Evolutionary conservation across 2,797 vertebrate species (phyloP).

Genomic region (Melanotaenia boesemani): DNA sequence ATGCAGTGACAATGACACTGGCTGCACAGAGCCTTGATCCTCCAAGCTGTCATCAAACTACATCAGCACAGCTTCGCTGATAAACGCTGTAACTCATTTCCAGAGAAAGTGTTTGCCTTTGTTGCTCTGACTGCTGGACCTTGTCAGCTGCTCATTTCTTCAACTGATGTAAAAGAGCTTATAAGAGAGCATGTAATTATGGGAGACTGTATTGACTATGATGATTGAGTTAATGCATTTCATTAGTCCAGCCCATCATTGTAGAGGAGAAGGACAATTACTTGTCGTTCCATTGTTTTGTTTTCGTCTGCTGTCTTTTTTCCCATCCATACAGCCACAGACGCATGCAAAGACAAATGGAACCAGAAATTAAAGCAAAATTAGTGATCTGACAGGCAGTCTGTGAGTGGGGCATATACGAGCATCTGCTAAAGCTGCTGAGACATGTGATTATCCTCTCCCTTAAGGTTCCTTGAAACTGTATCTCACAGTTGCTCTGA

Average conservation of each 20-base stretch:
- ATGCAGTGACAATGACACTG: conserved; percentile 37
- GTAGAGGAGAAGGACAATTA: conserved; percentile 35
- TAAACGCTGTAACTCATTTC: conserved; percentile 41
- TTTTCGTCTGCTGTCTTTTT: conserved; percentile 22
- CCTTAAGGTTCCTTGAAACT: conserved; percentile 48
- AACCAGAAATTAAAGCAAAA: conserved; percentile 58
- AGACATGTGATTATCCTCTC: conserved; percentile 68
- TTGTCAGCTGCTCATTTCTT: conserved; percentile 39
- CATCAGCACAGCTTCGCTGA: conserved; percentile 33
- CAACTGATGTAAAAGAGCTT: conserved; percentile 23
- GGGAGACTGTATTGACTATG: conserved; percentile 35
- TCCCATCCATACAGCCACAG: conserved; percentile 24
- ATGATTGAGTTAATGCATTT: conserved; percentile 53
- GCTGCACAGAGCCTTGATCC: conserved; percentile 50
- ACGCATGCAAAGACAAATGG: conserved; percentile 55
- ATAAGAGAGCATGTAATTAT: conserved; percentile 36
- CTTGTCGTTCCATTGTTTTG: conserved; percentile 46
- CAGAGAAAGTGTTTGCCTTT: conserved; percentile 10
- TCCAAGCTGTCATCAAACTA: conserved; percentile 31
- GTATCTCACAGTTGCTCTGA: conserved; percentile 32
- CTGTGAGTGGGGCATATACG: conserved; percentile 43
- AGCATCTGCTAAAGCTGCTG: conserved; percentile 40
- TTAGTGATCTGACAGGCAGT: conserved; percentile 52
- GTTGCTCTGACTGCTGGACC: conserved; percentile 38
- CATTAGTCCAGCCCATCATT: conserved; percentile 36